Base-by-base conservation (phyloP, 2,888 invertebrate genomes). In the Dugesia japonica region DNA sequence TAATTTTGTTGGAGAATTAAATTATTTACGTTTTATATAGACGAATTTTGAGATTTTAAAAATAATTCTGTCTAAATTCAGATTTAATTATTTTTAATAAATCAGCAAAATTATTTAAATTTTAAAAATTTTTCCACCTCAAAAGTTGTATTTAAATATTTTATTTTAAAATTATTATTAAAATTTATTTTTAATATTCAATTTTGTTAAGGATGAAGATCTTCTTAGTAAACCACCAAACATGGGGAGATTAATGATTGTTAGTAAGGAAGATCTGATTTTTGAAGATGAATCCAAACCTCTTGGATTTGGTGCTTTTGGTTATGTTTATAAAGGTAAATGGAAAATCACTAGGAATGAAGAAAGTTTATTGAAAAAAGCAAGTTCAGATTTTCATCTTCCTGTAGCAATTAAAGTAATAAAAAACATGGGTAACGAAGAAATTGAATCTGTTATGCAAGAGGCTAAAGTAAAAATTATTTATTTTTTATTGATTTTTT, bases 281-380 rank as follows among this genome's bases (percentile, higher is more conserved):
- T 77, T 56, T 42, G 75, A 77, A 42, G 77, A 77, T 1, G 26
- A 71, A 26, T n/a, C 77, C 13, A 71, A 27, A 27, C 77, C 74
- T 33, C 31, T 77, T 23, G 77, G 77, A n/a, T 78, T 71, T 7
- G 77, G 77, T 23, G 77, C 77, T 56, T 77, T 77, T 31, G 77
- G 77, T 0, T 56, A 38, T 23, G 77, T 77, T 0, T 77, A 77
- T 33, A 26, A 26, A 28, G 77, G 77, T 20, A 28, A 71, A 28
- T 77, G 77, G 77, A 28, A 38, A 17, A 27, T 76, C 1, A 75
- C 76, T 4, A 73, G 31, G n/a, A 26, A 73, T 1, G 33, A 27
- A 23, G 56, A 56, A 1, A 56, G 9, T 4, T 23, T 56, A 23
- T 56, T 56, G 23, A 28, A 28, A 38, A 73, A 73, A 23, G 26